Evolutionary conservation across 2,888 invertebrate species (phyloP), one percentile per base, ranked within the genome.

Genomic region (Plebejus anna): DNA sequence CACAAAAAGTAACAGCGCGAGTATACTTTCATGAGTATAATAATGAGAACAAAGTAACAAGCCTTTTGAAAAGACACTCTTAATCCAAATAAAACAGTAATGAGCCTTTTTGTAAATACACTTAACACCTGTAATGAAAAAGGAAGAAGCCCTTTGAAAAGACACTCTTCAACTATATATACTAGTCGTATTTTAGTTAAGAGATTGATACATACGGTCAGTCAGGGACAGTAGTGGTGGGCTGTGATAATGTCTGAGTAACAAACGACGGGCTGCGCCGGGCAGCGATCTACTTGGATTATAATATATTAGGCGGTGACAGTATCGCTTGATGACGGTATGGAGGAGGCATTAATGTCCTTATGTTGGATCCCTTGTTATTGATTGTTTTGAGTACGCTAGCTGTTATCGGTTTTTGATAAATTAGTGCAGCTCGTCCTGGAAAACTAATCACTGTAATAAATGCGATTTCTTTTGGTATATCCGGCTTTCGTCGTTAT

Each of bases 211-310:
- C 55, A 59, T 75, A 75, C 57, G n/a, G 75, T 42, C 42, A 47
- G 9, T 47, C 47, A 89, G 89, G 90, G 89, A 86, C 87, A 86
- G 88, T 87, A 86, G 88, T 89, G 89, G 84, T 82, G 87, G 87
- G 85, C 88, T 88, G 88, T 89, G 90, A 91, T 92, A 91, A 90
- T 90, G 91, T 92, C 91, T 82, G 80, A 85, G 87, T 91, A 88
- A 91, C 88, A 89, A 90, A 92, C 90, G 88, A 88, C 79, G 80
- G 85, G 80, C 81, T 82, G 84, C 78, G 78, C 77, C 78, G 79
- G 77, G 78, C 79, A 75, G 77, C 78, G 76, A 78, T 78, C 77
- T 77, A 73, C 73, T 77, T 70, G 75, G 66, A 78, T 78, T 78
- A 76, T 76, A 76, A 77, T 76, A 76, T 76, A 78, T 76, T 78